Evolutionary conservation across 2,888 invertebrate species (phyloP), one percentile per base, ranked within the genome.

Genomic region (Uropetala carovei): DNA sequence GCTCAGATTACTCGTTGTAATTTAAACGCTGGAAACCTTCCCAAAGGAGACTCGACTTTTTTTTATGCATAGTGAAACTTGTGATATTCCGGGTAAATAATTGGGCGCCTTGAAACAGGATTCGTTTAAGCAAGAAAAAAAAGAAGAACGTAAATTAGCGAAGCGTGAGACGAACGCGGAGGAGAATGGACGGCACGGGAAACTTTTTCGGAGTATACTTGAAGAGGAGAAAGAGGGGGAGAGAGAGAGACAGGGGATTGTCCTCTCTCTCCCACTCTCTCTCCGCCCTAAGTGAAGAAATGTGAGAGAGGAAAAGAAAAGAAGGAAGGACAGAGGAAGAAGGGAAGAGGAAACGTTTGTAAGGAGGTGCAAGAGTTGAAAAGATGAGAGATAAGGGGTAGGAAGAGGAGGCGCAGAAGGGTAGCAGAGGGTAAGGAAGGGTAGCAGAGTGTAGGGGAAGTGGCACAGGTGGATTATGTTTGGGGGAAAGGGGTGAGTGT

Each of bases 71-170:
- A 10, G 22, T 27, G 9, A 75, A 75, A 75, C 75, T 75, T 27
- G 22, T 13, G 75, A 75, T 22, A 27, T 27, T 22, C 27, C 68
- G 43, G 43, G 43, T 22, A 27, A 27, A 75, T 75, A 75, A 75
- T 75, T 75, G 75, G 75, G 22, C 16, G 75, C 27, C 75, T 75
- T 75, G 27, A 27, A 75, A 75, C 75, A 75, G 27, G 75, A 75
- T 75, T 75, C 75, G 75, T 75, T 75, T 75, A 75, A 75, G 75
- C 22, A 75, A 75, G 75, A 27, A 75, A 75, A 64, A 75, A 75
- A 75, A 13, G 22, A 27, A 75, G 75, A 75, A 75, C 27, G 22
- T 75, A 27, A 75, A 75, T 75, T 75, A 75, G 75, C 75, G 75
- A 75, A 75, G 68, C 68, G 68, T 68, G 68, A 68, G 18, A 22